Conservation (phyloP, 2,113 vertebrate species). For the Herpailurus yagouaroundi region DNA sequence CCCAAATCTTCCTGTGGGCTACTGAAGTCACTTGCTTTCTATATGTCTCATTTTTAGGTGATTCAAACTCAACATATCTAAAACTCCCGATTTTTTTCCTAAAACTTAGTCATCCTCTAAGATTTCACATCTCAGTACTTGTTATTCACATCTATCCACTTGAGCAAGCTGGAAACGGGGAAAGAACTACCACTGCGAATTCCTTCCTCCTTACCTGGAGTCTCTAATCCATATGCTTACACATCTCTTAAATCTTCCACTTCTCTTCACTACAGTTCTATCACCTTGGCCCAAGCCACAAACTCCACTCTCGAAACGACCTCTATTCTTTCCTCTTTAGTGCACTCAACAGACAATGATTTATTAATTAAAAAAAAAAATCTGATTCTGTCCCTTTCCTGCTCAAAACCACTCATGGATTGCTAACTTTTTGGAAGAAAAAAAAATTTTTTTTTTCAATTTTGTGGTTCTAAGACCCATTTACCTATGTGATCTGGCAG, state of each 20-base stretch:
- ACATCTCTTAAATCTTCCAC: background rate
- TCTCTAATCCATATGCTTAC: background rate
- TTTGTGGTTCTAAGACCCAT: background rate
- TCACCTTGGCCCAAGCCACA: background rate
- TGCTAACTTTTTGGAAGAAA: background rate
- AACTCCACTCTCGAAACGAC: background rate
- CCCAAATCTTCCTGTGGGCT: background rate
- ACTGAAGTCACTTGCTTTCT: background rate
- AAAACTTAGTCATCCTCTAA: background rate
- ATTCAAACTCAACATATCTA: background rate
- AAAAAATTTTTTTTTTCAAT: background rate
- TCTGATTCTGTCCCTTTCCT: background rate
- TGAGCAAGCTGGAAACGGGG: background rate
- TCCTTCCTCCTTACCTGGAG: background rate
- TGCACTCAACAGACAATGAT: background rate
- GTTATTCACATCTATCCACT: background rate
- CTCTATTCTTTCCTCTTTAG: background rate
- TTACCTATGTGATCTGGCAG: background rate
- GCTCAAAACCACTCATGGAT: background rate
- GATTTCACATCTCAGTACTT: background rate
- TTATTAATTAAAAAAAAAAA: background rate
- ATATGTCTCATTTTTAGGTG: background rate
- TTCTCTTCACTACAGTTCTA: background rate
- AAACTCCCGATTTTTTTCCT: background rate
- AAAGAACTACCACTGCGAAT: background rate